Evolutionary conservation across 2,888 invertebrate genomes (phyloP).

Genomic region (Cheilosia grossa): DNA sequence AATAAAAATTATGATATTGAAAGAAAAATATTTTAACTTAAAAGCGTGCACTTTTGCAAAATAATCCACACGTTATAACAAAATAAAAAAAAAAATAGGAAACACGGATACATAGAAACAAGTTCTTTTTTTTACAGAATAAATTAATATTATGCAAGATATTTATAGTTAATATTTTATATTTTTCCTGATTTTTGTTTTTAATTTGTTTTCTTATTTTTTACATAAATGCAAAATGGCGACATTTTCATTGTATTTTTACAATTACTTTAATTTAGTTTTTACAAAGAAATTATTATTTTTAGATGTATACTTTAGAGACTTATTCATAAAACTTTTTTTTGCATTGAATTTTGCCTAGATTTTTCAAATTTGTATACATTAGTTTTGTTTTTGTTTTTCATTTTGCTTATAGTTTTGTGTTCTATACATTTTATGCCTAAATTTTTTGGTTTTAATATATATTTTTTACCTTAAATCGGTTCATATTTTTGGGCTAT

Average conservation of each 20-base stretch:
- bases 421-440: constrained; percentile 75
- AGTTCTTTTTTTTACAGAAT: constrained; percentile 48
- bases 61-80: constrained; percentile 16
- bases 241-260: constrained; percentile 79
- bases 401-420: constrained; percentile 72
- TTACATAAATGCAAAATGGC: constrained; percentile 81
- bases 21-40: constrained; percentile 39
- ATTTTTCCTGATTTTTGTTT: constrained; percentile 41
- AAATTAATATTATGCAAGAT: constrained; percentile 44
- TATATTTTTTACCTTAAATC: constrained; percentile 62
- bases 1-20: constrained; percentile 34
- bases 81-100: constrained; percentile 50
- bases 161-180: constrained; percentile 56
- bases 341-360: constrained; percentile 72
- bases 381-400: constrained; percentile 63
- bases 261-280: constrained; percentile 75
- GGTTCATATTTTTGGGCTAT: constrained; percentile 63
- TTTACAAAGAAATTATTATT: constrained; percentile 83
- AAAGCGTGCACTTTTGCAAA: constrained; percentile 52
- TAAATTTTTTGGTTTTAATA: constrained; percentile 65
- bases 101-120: constrained; percentile 59
- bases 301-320: constrained; percentile 76
- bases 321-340: constrained; percentile 62
- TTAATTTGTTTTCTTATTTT: constrained; percentile 27
- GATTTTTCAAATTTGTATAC: constrained; percentile 75